Percentiles rank a stretch among this genome's conserved stretches.
Conservation (phyloP, 2,113 vertebrate species). For the Eulemur rufifrons region DNA sequence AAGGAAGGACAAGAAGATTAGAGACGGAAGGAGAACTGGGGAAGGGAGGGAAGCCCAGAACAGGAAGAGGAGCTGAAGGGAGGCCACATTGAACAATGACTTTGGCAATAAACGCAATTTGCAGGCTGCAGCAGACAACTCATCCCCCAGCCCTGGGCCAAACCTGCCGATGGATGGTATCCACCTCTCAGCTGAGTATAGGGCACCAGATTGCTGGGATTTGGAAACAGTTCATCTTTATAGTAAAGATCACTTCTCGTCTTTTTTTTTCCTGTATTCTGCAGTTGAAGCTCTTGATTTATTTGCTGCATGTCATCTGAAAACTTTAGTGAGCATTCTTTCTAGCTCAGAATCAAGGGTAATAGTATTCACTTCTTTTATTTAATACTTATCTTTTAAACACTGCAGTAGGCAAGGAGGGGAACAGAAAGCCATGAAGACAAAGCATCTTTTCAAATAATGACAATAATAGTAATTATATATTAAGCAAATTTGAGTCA, state of each 20-base stretch:
- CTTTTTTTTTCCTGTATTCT: neutral
- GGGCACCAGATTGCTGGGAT: neutral
- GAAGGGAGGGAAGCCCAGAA: neutral
- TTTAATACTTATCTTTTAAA: neutral
- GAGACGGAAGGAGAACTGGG: neutral
- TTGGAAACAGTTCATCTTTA: neutral
- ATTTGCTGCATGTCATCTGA: neutral
- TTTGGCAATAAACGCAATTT: neutral
- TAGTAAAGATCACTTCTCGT: neutral
- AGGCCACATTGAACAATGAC: rapidly evolving
- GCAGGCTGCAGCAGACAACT: neutral
- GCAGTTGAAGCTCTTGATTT: neutral
- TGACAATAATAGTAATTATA: neutral
- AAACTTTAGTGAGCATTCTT: neutral
- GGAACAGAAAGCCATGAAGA: neutral
- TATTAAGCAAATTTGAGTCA: neutral
- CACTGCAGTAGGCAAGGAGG: neutral
- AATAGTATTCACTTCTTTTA: neutral
- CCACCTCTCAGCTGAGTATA: neutral
- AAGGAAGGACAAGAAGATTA: neutral
- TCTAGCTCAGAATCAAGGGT: neutral
- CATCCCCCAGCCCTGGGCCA: rapidly evolving
- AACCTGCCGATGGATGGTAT: neutral
- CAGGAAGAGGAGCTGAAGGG: neutral
- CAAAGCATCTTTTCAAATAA: neutral